Conservation (phyloP, 2,797 vertebrate species). For the Gymnocypris eckloni region DNA sequence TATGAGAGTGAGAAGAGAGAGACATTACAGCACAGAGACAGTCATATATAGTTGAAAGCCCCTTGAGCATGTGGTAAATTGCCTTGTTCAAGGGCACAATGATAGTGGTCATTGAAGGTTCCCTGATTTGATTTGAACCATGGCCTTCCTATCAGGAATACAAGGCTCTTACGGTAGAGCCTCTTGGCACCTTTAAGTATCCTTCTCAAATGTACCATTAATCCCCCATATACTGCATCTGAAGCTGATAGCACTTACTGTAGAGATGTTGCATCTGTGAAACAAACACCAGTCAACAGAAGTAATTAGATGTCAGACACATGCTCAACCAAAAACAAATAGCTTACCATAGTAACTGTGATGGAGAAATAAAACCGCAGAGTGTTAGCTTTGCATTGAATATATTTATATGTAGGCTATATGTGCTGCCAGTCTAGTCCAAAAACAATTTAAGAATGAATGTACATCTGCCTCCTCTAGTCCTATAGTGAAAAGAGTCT, state of each 20-base stretch:
- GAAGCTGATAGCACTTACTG: background rate
- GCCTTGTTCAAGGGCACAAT: slow-evolving; percentile 25
- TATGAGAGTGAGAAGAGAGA: background rate
- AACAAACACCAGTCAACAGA: slow-evolving; percentile 4
- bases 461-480: slow-evolving; percentile 50
- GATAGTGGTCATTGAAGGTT: slow-evolving; percentile 34
- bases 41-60: slow-evolving; percentile 3
- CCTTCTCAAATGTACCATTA: slow-evolving; percentile 23
- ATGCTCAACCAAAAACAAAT: slow-evolving; percentile 21
- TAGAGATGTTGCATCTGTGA: slow-evolving; percentile 7
- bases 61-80: slow-evolving; percentile 13
- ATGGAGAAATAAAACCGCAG: background rate
- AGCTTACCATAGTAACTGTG: background rate
- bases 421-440: slow-evolving; percentile 1
- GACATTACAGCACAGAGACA: background rate
- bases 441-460: slow-evolving; percentile 40
- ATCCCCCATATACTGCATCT: slow-evolving; percentile 4
- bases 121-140: slow-evolving; percentile 36
- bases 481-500: slow-evolving; percentile 3
- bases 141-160: slow-evolving; percentile 16
- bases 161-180: slow-evolving; percentile 3
- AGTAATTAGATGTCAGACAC: slow-evolving; percentile 8
- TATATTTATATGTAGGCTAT: background rate
- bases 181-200: slow-evolving; percentile 23
- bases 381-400: background rate